A percentile compares a stretch with the other conserved stretches of the same genome.
These are phyloP conservation scores for Spodoptera picta DNA, from an alignment of 2,888 invertebrate species.

Conservation along the genomic window DNA sequence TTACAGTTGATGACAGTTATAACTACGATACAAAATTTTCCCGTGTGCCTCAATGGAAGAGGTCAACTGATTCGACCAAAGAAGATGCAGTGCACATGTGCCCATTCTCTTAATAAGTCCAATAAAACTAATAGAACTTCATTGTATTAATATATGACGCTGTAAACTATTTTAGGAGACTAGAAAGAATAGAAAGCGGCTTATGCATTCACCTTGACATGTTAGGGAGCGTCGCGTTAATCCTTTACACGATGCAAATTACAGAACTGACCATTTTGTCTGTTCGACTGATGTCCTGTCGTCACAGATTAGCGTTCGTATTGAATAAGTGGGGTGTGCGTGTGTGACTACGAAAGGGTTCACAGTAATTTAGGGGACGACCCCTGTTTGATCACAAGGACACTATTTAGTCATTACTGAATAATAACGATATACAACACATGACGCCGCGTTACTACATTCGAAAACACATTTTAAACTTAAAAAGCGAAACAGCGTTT, in stretches of 20 bases:
- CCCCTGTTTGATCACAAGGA: constrained; percentile 69
- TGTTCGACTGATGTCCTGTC: constrained; percentile 60
- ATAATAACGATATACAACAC: constrained; percentile 54
- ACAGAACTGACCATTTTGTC: constrained; percentile 45
- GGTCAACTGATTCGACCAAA: constrained; percentile 85
- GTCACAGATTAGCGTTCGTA: constrained; percentile 68
- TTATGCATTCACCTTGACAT: constrained; percentile 4
- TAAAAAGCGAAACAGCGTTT: background rate
- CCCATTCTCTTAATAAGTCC: constrained; percentile 75
- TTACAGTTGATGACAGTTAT: constrained; percentile 83
- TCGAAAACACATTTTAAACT: constrained; percentile 14
- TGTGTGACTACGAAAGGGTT: constrained; percentile 82
- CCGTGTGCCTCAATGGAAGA: constrained; percentile 79
- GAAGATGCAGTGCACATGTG: constrained; percentile 70
- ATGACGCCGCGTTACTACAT: constrained; percentile 15
- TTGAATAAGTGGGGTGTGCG: constrained; percentile 78
- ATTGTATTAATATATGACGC: constrained; percentile 67
- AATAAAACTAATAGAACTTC: constrained; percentile 80
- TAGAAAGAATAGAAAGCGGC: constrained; percentile 39
- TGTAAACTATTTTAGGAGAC: constrained; percentile 54
- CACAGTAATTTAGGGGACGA: constrained; percentile 76
- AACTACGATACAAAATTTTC: constrained; percentile 78
- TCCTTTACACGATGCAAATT: constrained; percentile 41
- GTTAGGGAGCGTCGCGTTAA: constrained; percentile 24
- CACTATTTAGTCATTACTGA: constrained; percentile 64